Evolutionary conservation across 2,888 invertebrate species (phyloP).

Genomic region (Cylindroiulus punctatus): DNA sequence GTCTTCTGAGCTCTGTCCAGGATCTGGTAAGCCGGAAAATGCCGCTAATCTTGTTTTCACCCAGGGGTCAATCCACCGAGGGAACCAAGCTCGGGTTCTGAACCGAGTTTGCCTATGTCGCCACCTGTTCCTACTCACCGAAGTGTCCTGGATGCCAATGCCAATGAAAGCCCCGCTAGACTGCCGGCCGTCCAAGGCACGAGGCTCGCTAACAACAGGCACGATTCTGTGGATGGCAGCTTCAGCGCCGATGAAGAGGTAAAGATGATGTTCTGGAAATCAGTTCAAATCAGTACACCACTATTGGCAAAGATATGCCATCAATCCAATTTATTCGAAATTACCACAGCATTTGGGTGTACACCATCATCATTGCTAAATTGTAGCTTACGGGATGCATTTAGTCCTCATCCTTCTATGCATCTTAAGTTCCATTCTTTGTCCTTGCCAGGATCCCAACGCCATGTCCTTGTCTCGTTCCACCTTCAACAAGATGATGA

Average conservation of each 20-base stretch:
- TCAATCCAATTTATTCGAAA: too few relatives aligned
- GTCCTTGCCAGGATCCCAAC: constrained; percentile 50
- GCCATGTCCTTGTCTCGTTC: constrained; percentile 54
- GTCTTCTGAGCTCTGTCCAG: too few relatives aligned
- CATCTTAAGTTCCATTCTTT: too few relatives aligned
- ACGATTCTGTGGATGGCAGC: constrained; percentile 43
- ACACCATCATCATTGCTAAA: too few relatives aligned
- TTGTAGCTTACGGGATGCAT: too few relatives aligned
- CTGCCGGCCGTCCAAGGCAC: constrained; percentile 46
- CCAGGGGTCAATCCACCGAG: neutral
- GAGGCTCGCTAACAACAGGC: constrained; percentile 4
- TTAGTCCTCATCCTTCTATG: too few relatives aligned
- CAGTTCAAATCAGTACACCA: too few relatives aligned
- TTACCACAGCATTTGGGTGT: too few relatives aligned
- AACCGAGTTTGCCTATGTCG: neutral
- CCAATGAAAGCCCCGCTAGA: neutral
- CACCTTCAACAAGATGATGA: constrained; percentile 57
- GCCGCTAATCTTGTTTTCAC: neutral
- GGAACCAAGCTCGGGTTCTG: neutral
- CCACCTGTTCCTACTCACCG: constrained; percentile 28
- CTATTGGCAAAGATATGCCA: too few relatives aligned
- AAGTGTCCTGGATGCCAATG: neutral
- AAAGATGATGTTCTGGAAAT: neutral
- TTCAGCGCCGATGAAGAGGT: constrained; percentile 50
- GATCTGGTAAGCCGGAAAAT: too few relatives aligned